phyloP scores from a whole-genome alignment of 2,113 vertebrate genomes.

The Butastur rufipennis region DNA sequence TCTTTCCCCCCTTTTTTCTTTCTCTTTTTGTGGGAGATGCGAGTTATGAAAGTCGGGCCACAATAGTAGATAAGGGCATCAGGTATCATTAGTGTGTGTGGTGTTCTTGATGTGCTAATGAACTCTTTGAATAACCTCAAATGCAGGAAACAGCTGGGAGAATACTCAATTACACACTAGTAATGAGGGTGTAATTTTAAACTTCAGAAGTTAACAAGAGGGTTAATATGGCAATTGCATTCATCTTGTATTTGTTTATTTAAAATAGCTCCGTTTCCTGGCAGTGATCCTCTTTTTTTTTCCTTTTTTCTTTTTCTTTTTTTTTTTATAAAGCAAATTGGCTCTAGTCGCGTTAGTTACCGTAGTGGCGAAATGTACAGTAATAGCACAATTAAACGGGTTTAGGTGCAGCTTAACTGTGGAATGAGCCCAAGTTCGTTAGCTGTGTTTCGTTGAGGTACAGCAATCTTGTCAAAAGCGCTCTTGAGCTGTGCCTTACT shows the following conservation, averaged over 20 bases:
- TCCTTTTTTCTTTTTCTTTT: neutral
- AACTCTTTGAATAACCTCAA: slow-evolving; percentile 59
- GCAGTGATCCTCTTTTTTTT: neutral
- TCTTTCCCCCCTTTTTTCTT: neutral
- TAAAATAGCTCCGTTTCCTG: slow-evolving; percentile 53
- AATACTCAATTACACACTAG: slow-evolving; percentile 36
- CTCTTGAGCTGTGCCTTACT: neutral
- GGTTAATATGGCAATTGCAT: slow-evolving; percentile 54
- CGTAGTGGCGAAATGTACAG: neutral
- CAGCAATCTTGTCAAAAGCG: neutral
- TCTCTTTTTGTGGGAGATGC: neutral
- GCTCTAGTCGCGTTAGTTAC: slow-evolving; percentile 2
- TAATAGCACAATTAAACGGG: neutral
- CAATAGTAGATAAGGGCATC: slow-evolving; percentile 21
- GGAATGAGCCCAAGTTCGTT: neutral
- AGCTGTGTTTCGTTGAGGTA: neutral
- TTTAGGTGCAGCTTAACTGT: neutral
- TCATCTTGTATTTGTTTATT: slow-evolving; percentile 63
- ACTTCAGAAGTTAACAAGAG: slow-evolving; percentile 58
- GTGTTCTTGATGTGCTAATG: slow-evolving; percentile 34
- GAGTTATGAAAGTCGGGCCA: neutral
- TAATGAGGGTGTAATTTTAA: slow-evolving; percentile 57
- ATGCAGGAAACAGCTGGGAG: slow-evolving; percentile 54
- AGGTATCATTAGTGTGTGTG: slow-evolving; percentile 16
- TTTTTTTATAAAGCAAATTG: slow-evolving; percentile 10